Base-by-base conservation (phyloP, 2,113 vertebrate species). In the Myanophis thanlyinensis region DNA sequence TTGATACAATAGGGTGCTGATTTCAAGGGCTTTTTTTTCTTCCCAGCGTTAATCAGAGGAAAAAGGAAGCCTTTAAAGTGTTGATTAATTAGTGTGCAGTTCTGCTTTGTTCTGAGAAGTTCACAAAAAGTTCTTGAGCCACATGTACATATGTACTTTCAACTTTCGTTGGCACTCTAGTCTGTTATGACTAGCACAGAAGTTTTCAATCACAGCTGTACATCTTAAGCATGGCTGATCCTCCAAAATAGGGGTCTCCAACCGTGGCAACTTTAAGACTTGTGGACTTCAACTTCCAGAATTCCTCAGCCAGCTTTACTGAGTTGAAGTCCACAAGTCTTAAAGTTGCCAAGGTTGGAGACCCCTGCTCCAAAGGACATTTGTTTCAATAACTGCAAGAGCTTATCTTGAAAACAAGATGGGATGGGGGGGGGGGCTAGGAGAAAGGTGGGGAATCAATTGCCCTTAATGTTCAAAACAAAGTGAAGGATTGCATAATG, bases 141-240 rank as follows among this genome's bases (percentile, higher is more conserved):
- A n/a, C 67, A 48, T 23, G 47, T 89, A 56, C n/a, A n/a, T 89
- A 59, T 89, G 53, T 49, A 20, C 30, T 92, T 85, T 92, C 87
- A 89, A 73, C 73, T 92, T 92, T 23, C 51, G 53, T 92, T 92
- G 51, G 91, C 67, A 85, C 51, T 89, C 91, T 49, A 92, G 88
- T 85, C 88, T 92, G 73, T 92, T 92, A 92, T 92, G 92, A 92
- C 88, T 89, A 85, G 73, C 67, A 92, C 73, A 85, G 51, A 89
- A 85, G 88, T 85, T 89, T 92, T 92, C 88, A 92, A 59, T 92
- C 88, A 59, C 1, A 23, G 56, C 30, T 2, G 23, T 73, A 89
- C 73, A 89, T 80, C 73, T 89, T 92, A 89, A 92, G 54, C 88
- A 85, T 59, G 52, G 88, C 73, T 30, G 40, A 56, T 89, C 88